Conservation (phyloP, 1,140 invertebrate genomes). For the Atta texana region DNA sequence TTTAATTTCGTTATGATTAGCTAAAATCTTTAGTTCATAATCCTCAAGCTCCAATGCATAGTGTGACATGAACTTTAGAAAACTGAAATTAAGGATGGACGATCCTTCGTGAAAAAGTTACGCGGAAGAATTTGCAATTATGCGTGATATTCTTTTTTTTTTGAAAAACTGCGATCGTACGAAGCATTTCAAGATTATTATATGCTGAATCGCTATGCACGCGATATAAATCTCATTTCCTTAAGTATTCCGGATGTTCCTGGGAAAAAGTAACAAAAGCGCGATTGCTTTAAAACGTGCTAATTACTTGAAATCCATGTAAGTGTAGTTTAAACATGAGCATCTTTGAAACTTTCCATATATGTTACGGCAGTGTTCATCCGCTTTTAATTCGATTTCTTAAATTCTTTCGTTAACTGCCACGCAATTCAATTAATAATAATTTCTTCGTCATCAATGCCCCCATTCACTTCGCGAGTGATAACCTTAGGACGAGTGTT, state of each 20-base stretch:
- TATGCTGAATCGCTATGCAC: constrained; percentile 8
- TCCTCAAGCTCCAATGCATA: too few species aligned
- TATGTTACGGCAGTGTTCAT: background rate
- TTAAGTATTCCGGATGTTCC: background rate
- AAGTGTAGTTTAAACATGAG: background rate
- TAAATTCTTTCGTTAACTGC: background rate
- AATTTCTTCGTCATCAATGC: constrained; percentile 18
- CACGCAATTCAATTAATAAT: constrained; percentile 27
- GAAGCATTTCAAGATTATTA: constrained; percentile 33
- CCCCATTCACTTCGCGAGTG: constrained; percentile 13
- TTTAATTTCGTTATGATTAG: too few species aligned
- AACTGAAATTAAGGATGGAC: background rate
- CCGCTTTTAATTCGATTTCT: background rate
- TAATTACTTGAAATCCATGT: background rate
- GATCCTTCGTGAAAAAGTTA: background rate
- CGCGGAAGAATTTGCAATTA: constrained; percentile 3
- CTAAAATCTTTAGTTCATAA: too few species aligned
- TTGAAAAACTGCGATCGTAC: background rate
- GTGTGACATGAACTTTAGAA: too few species aligned
- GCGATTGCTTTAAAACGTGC: background rate
- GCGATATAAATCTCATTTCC: constrained; percentile 7
- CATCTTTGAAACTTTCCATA: too few species aligned
- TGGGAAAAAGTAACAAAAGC: constrained; percentile 20
- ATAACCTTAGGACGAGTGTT: constrained; percentile 18
- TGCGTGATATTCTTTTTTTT: background rate